Evolutionary conservation across 2,113 vertebrate species (phyloP).

Genomic region (Dolichallabes microphthalmus): DNA sequence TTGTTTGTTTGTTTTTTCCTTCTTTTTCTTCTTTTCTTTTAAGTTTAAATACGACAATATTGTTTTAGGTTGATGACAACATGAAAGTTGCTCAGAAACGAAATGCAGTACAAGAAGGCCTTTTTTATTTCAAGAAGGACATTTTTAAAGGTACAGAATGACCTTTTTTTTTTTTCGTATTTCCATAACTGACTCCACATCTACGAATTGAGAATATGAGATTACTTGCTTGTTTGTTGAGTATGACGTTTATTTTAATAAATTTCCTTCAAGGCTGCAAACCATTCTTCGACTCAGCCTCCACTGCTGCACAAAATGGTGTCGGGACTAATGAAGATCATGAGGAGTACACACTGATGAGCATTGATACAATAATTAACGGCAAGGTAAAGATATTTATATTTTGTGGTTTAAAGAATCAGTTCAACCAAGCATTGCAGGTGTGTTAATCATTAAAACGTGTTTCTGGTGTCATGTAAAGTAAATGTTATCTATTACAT

Average conservation of each 20-base stretch:
- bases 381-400: conserved; percentile 80
- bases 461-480: neutral
- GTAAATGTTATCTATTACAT: neutral
- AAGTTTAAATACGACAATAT: neutral
- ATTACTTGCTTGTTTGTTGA: neutral
- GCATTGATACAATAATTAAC: conserved; percentile 97
- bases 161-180: neutral
- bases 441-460: neutral
- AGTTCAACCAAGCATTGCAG: neutral
- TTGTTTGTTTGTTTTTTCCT: no score
- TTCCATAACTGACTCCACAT: neutral
- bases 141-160: conserved; percentile 86
- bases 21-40: neutral
- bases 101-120: conserved; percentile 86
- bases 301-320: conserved; percentile 75
- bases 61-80: conserved; percentile 90
- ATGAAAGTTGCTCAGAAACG: conserved; percentile 94
- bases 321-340: conserved; percentile 62
- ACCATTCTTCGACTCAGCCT: conserved; percentile 77
- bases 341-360: conserved; percentile 91
- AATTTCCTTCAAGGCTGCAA: conserved; percentile 77
- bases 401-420: neutral
- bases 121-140: conserved; percentile 97
- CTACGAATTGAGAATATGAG: neutral
- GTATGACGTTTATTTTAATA: neutral